Percentiles rank a stretch among this genome's conserved stretches.
Evolutionary conservation across 2,797 vertebrate genomes (phyloP).

Genomic region (Lepilemur ruficaudatus): DNA sequence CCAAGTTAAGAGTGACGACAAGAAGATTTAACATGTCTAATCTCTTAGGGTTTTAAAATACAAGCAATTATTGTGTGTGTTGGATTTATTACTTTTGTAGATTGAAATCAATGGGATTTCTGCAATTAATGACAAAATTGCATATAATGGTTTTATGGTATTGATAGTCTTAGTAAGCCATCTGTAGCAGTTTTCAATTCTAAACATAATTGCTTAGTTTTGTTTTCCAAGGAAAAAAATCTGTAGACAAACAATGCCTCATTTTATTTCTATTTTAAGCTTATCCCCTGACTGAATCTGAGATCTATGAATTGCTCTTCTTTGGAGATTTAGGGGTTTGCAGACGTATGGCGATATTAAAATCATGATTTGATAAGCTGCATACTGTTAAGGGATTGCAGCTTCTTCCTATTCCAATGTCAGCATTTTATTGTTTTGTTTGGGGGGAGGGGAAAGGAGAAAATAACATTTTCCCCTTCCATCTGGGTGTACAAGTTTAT

Average conservation of each 20-base stretch:
- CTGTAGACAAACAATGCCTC: slow-evolving; percentile 51
- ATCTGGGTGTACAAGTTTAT: not conserved
- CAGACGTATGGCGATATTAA: slow-evolving; percentile 19
- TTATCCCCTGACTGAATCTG: slow-evolving; percentile 9
- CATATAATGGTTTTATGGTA: slow-evolving; percentile 58
- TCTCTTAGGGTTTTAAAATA: slow-evolving; percentile 70
- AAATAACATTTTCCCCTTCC: not conserved
- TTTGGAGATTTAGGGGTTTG: slow-evolving; percentile 51
- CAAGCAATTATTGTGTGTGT: slow-evolving; percentile 63
- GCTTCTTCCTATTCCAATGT: not conserved
- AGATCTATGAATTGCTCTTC: slow-evolving; percentile 37
- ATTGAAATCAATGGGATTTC: slow-evolving; percentile 75
- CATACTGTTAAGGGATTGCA: not conserved
- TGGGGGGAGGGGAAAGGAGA: not conserved
- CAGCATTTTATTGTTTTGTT: not conserved
- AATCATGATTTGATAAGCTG: slow-evolving; percentile 16
- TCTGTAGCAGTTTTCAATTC: slow-evolving; percentile 72
- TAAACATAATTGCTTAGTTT: slow-evolving; percentile 59
- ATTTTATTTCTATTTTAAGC: slow-evolving; percentile 64
- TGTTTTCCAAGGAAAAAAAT: slow-evolving; percentile 64
- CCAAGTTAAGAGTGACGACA: slow-evolving; percentile 41
- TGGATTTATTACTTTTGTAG: slow-evolving; percentile 71
- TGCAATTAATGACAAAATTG: slow-evolving; percentile 72
- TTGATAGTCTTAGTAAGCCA: slow-evolving; percentile 70
- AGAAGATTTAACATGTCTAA: slow-evolving; percentile 62